Percentiles rank a stretch among this genome's conserved stretches.
phyloP scores from a whole-genome alignment of 2,113 vertebrate genomes.

The Lepus timidus region DNA sequence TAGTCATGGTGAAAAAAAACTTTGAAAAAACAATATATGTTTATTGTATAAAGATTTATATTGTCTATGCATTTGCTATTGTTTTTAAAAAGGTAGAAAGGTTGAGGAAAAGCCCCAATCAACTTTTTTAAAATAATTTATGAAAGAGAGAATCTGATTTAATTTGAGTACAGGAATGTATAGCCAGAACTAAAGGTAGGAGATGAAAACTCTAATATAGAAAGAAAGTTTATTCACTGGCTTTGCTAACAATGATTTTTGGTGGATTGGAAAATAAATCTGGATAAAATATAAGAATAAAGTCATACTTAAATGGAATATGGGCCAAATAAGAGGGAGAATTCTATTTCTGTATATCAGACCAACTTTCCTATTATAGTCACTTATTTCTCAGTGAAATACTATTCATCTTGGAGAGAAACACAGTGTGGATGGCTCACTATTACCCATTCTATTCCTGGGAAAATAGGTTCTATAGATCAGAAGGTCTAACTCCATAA shows the following conservation, averaged over 20 bases:
- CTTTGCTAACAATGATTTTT: background rate
- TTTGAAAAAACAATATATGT: background rate
- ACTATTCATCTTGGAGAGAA: background rate
- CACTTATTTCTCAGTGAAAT: background rate
- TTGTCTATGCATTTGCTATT: background rate
- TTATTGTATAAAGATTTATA: background rate
- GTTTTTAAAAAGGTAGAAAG: background rate
- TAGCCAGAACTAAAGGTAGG: background rate
- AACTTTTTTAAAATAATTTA: conserved; percentile 23
- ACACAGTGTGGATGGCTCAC: background rate
- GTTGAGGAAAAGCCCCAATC: background rate
- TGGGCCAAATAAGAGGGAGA: conserved; percentile 3
- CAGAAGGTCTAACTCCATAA: background rate
- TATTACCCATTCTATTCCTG: background rate
- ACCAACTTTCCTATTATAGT: background rate
- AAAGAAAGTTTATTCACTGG: background rate
- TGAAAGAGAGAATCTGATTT: background rate
- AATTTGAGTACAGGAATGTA: background rate
- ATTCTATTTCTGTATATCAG: background rate
- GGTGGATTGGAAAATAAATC: background rate
- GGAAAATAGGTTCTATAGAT: background rate
- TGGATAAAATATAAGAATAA: conserved; percentile 6
- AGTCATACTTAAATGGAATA: background rate
- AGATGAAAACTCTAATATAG: background rate
- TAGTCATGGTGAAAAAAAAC: background rate